Evolutionary conservation across 1,140 invertebrate species (phyloP).

Genomic region (Mercenaria mercenaria): DNA sequence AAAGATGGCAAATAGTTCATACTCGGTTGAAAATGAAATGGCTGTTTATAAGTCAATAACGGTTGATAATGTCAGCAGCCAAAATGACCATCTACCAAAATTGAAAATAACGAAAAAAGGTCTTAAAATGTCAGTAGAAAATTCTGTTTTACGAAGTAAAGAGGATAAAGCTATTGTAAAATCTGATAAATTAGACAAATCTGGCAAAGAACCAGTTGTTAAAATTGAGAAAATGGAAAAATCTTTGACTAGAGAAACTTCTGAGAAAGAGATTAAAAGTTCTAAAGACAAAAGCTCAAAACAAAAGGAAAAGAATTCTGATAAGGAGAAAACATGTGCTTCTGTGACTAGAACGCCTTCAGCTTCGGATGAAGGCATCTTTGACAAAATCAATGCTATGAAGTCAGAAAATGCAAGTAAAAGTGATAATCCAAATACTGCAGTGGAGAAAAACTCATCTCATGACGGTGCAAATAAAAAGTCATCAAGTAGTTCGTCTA

Average conservation of each 20-base stretch:
- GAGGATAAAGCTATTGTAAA: constrained; percentile 29
- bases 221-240: constrained; percentile 52
- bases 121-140: constrained; percentile 63
- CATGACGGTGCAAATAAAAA: constrained; percentile 41
- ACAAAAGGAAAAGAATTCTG: constrained; percentile 9
- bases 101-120: constrained; percentile 76
- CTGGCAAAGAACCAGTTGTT: constrained; percentile 44
- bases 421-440: constrained; percentile 5
- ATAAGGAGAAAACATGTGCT: constrained; percentile 48
- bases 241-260: neutral
- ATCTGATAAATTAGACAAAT: constrained; percentile 26
- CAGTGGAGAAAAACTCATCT: constrained; percentile 24
- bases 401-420: constrained; percentile 51
- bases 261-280: constrained; percentile 15
- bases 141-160: constrained; percentile 32
- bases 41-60: constrained; percentile 74
- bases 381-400: constrained; percentile 67
- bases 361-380: constrained; percentile 65
- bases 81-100: constrained; percentile 72
- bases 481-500: constrained; percentile 53
- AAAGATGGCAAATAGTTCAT: constrained; percentile 72
- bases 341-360: constrained; percentile 51
- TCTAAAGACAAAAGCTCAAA: constrained; percentile 36
- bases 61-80: constrained; percentile 66
- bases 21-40: constrained; percentile 65